Evolutionary conservation across 2,113 vertebrate species (phyloP).

Genomic region (Phyllostomus discolor): DNA sequence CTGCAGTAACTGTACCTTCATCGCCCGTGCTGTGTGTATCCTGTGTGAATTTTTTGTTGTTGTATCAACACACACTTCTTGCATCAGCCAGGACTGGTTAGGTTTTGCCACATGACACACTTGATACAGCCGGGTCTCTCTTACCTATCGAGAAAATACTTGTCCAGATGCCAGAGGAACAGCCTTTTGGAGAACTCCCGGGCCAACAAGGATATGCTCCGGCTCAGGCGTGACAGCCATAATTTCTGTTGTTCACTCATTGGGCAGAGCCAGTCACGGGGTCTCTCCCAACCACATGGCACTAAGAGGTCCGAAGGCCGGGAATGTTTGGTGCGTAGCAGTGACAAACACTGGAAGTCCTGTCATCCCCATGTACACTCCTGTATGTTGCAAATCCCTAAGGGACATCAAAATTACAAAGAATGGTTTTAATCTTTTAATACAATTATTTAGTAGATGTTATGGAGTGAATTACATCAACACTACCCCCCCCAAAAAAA

Average conservation of each 20-base stretch:
- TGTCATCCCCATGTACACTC: background rate
- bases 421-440: background rate
- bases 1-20: background rate
- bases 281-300: background rate
- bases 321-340: background rate
- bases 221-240: background rate
- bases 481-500: fast-evolving
- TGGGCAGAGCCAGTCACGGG: background rate
- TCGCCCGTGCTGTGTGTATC: too few species aligned
- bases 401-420: background rate
- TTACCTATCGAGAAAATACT: background rate
- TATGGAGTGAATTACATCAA: background rate
- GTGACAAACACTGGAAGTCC: background rate
- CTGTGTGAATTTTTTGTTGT: background rate
- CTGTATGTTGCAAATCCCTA: background rate
- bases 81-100: background rate
- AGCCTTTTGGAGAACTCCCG: background rate
- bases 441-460: background rate
- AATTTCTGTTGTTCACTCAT: background rate
- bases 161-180: background rate
- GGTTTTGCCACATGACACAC: background rate
- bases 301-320: background rate
- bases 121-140: background rate
- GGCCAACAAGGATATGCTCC: too few species aligned
- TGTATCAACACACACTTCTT: too few species aligned